A percentile compares a stretch with the other conserved stretches of the same genome.
Conservation (phyloP, 2,113 vertebrate genomes). For the Catharus fuscescens region DNA sequence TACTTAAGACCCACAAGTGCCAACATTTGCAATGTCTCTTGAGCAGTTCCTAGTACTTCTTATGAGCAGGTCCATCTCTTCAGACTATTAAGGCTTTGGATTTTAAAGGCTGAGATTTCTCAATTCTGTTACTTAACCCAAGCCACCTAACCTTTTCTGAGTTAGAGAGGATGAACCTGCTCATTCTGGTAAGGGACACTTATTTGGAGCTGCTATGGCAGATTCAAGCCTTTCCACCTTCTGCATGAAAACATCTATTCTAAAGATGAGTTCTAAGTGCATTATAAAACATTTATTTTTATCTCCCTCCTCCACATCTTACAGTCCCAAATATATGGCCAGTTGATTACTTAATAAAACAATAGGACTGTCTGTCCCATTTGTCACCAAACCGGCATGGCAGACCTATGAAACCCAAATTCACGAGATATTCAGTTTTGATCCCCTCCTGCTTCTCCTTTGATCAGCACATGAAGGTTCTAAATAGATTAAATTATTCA, state of each 20-base stretch:
- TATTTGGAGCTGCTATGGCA: not conserved
- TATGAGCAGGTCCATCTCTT: not conserved
- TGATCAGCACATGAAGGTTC: not conserved
- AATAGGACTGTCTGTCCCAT: not conserved
- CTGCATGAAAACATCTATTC: not conserved
- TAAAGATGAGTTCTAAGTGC: not conserved
- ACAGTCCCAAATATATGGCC: not conserved
- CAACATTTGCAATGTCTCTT: not conserved
- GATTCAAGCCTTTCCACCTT: not conserved
- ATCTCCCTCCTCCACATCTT: not conserved
- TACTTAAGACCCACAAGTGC: constrained; percentile 32
- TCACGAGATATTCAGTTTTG: not conserved
- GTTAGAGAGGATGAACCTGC: not conserved
- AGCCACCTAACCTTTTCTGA: not conserved
- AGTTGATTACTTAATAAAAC: not conserved
- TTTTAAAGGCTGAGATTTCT: not conserved
- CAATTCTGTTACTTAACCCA: not conserved
- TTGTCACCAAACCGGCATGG: not conserved
- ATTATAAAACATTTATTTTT: not conserved
- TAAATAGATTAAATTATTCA: constrained; percentile 28
- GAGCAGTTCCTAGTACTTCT: not conserved
- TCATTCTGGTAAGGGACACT: not conserved
- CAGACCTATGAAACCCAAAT: not conserved
- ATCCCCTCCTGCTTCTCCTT: not conserved
- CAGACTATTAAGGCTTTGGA: not conserved